Evolutionary conservation across 53 echinoderm and acorn worm genomes (phyloP), one percentile per base, ranked within the genome.

Genomic region (Astropecten irregularis): DNA sequence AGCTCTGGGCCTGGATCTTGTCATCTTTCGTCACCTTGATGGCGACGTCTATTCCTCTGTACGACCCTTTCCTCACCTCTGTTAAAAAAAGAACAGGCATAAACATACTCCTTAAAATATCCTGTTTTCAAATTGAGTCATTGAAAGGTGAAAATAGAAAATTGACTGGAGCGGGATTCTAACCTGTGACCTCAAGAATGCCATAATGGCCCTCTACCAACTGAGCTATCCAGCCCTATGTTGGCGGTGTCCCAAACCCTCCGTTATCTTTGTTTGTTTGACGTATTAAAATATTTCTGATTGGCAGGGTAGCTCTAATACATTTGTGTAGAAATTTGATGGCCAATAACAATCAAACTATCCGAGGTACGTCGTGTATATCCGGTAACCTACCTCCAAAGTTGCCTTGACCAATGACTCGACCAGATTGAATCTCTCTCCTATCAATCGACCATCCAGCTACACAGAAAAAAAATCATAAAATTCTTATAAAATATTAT

Each of bases 341-440:
- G 14, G 29, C 16, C 8, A 74, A 74, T n/a, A n/a, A n/a, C n/a
- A n/a, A n/a, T n/a, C n/a, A n/a, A n/a, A n/a, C n/a, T n/a, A n/a
- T n/a, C n/a, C n/a, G n/a, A n/a, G n/a, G n/a, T n/a, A n/a, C n/a
- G n/a, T n/a, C n/a, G n/a, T n/a, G n/a, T n/a, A n/a, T n/a, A n/a
- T n/a, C n/a, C n/a, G n/a, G n/a, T n/a, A n/a, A n/a, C n/a, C 85
- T 61, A 90, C 90, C 77, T 58, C 90, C 90, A 90, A 90, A 90
- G 70, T 90, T 90, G 51, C 90, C 90, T 40, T 61, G 32, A 15
- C 90, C 90, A 51, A 90, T 69, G 22, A 69, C 46, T 59, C 69
- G 50, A 9, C 85, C 85, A 16, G 69, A 22, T 19, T 59, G 39
- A 26, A 90, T 84, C n/a, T 63, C 60, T 49, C 48, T 37, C 36